phyloP scores from a whole-genome alignment of 2,797 vertebrate species.

The Poeciliopsis infans region DNA sequence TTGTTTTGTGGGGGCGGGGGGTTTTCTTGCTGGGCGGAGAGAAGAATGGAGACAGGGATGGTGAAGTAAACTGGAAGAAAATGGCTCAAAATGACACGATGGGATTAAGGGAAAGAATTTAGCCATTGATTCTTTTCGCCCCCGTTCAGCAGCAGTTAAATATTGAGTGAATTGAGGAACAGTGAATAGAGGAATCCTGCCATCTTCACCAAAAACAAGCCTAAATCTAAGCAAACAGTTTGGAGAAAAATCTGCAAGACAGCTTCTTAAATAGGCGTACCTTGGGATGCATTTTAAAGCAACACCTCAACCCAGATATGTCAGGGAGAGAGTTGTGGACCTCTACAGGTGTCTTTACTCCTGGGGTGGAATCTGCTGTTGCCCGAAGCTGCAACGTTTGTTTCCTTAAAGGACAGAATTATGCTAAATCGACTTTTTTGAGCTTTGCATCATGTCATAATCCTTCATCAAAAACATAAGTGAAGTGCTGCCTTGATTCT shows the following conservation, averaged over 20 bases:
- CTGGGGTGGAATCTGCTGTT: neutral
- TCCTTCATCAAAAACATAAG: no score
- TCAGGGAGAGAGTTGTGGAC: neutral
- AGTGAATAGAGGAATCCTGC: neutral
- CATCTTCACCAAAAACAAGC: neutral
- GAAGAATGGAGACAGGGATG: slow-evolving; percentile 30
- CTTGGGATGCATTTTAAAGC: no score
- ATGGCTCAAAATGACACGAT: slow-evolving; percentile 4
- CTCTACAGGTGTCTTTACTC: neutral
- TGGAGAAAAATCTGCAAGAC: neutral
- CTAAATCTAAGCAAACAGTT: neutral
- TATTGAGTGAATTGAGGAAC: neutral
- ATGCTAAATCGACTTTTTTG: no score
- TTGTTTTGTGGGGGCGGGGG: neutral
- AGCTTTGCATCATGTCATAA: no score
- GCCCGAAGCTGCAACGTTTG: neutral
- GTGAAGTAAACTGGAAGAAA: slow-evolving; percentile 1
- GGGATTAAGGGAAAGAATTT: neutral
- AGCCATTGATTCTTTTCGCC: neutral
- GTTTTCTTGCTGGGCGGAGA: slow-evolving; percentile 23
- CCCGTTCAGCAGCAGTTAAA: neutral
- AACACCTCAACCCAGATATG: no score
- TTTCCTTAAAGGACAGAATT: no score
- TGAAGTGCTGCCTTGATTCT: no score
- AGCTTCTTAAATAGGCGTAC: no score